Conservation (phyloP, 2,113 vertebrate genomes). For the Sphaerodactylus townsendi region DNA sequence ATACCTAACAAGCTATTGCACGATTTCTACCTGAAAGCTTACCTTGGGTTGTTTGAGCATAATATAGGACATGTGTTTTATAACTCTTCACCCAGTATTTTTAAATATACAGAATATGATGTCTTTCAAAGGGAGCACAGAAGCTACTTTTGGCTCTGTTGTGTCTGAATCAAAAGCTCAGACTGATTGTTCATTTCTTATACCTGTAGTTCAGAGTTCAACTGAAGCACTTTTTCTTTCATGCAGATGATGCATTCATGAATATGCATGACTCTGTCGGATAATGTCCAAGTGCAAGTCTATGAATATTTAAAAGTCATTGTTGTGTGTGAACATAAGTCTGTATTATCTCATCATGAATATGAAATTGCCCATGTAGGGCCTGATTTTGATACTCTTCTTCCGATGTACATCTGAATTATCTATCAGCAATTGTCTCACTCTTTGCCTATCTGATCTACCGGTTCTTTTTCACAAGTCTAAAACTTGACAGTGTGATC, state of each 20-base stretch:
- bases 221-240: slow-evolving; percentile 30
- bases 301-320: slow-evolving; percentile 68
- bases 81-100: neutral
- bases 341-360: slow-evolving; percentile 56
- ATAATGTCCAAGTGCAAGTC: slow-evolving; percentile 59
- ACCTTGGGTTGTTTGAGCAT: neutral
- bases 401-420: slow-evolving; percentile 24
- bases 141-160: slow-evolving; percentile 13
- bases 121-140: neutral
- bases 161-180: neutral
- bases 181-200: slow-evolving; percentile 16
- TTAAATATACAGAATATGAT: neutral
- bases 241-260: slow-evolving; percentile 42
- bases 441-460: slow-evolving; percentile 47
- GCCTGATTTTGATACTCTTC: slow-evolving; percentile 66
- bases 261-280: slow-evolving; percentile 34
- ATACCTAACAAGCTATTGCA: neutral
- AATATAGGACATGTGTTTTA: neutral
- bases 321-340: slow-evolving; percentile 64
- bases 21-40: neutral
- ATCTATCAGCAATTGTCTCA: slow-evolving; percentile 33
- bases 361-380: slow-evolving; percentile 57
- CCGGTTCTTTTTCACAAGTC: slow-evolving; percentile 9
- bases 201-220: slow-evolving; percentile 37
- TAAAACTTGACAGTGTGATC: slow-evolving; percentile 5